phyloP scores from a whole-genome alignment of 1,140 invertebrate genomes.

The Protaetia brevitarsis region DNA sequence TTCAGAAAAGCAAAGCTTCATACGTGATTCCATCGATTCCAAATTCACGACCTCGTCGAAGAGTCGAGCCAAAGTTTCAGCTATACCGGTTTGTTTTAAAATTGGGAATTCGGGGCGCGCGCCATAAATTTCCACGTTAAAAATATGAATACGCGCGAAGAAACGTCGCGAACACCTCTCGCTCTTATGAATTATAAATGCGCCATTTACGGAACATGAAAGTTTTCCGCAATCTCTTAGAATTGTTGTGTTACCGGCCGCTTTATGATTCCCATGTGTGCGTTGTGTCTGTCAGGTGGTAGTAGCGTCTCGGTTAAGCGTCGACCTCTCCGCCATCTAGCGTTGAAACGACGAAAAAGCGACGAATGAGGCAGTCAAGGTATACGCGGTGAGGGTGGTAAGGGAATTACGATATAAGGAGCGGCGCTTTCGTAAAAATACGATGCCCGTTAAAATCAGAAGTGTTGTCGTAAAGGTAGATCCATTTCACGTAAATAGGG shows the following conservation, averaged over 20 bases:
- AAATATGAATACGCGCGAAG: conserved; percentile 9
- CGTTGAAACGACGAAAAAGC: background rate
- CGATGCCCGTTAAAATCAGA: conserved; percentile 11
- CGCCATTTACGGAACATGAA: conserved; percentile 6
- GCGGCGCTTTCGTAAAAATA: conserved; percentile 1
- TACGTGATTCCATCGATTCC: too few relatives aligned
- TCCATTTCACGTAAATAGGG: conserved; percentile 1
- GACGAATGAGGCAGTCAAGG: background rate
- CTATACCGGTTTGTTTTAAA: background rate
- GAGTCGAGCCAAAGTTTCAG: background rate
- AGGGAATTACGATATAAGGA: background rate
- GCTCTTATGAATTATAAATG: conserved; percentile 10
- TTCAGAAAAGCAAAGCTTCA: too few relatives aligned
- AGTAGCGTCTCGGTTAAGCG: background rate
- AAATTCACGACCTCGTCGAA: too few relatives aligned
- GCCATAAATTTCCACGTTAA: background rate
- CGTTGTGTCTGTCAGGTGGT: background rate
- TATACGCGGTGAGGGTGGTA: background rate
- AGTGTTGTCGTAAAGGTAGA: conserved; percentile 14
- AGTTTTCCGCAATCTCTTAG: conserved; percentile 16
- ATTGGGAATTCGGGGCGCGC: background rate
- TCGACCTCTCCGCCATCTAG: background rate
- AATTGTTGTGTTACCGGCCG: conserved; percentile 5
- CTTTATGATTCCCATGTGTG: conserved; percentile 11
- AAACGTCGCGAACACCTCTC: background rate